Conservation (phyloP, 2,888 invertebrate species). For the Synanthedon myopaeformis region DNA sequence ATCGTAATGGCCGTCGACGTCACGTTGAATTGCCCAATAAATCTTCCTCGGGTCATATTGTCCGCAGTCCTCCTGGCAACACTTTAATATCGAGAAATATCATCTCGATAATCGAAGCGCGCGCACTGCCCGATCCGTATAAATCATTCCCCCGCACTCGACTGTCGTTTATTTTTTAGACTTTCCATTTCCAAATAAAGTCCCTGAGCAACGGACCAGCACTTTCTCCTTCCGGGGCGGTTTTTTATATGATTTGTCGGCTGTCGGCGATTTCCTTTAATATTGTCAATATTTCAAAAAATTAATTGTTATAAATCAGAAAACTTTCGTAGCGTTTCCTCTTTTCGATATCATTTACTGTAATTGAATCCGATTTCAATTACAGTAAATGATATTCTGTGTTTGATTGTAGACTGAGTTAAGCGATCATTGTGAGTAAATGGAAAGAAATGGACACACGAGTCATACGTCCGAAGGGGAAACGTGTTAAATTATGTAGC, state of each 20-base stretch:
- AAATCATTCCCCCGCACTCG: conserved; percentile 59
- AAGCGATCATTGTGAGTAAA: conserved; percentile 18
- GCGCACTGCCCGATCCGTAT: conserved; percentile 54
- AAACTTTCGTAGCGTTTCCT: conserved; percentile 41
- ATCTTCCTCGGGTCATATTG: conserved; percentile 70
- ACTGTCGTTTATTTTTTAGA: conserved; percentile 68
- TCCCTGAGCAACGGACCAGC: conserved; percentile 64
- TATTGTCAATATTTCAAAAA: conserved; percentile 70
- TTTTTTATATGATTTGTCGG: conserved; percentile 65
- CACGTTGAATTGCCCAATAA: conserved; percentile 64
- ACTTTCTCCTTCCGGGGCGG: conserved; percentile 69
- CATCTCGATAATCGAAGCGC: conserved; percentile 64
- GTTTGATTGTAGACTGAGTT: conserved; percentile 18
- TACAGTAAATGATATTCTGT: conserved; percentile 40
- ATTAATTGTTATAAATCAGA: conserved; percentile 70
- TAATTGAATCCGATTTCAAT: conserved; percentile 45
- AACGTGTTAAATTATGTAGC: conserved; percentile 65
- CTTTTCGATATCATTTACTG: conserved; percentile 41
- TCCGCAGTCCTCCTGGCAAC: conserved; percentile 65
- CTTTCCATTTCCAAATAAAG: conserved; percentile 70
- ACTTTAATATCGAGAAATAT: conserved; percentile 71
- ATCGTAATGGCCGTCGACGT: conserved; percentile 65
- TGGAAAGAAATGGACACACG: conserved; percentile 34
- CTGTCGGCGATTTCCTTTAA: conserved; percentile 66
- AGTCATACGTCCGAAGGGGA: conserved; percentile 39